Conservation (phyloP, 2,113 vertebrate genomes). For the Sardina pilchardus region DNA sequence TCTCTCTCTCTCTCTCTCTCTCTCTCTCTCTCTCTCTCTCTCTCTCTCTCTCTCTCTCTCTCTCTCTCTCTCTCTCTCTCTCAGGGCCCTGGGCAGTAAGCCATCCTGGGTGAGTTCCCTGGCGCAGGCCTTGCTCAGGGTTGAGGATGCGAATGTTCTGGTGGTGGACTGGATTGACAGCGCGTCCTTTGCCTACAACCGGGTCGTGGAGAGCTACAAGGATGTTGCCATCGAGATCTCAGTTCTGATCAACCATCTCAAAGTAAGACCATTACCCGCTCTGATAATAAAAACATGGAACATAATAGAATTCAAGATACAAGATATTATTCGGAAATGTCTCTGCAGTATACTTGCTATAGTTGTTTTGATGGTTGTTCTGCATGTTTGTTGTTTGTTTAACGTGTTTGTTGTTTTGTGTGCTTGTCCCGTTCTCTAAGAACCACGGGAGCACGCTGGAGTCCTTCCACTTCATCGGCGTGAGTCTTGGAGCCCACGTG, state of each 20-base stretch:
- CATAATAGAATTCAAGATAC: not conserved
- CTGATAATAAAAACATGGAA: not conserved
- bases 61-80: slow-evolving; percentile 35
- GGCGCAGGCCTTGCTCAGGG: slow-evolving; percentile 70
- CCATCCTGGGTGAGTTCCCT: slow-evolving; percentile 85
- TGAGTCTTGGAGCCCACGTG: slow-evolving; percentile 90
- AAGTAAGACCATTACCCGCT: slow-evolving; percentile 49
- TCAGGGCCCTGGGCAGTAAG: slow-evolving; percentile 82
- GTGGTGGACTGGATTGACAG: slow-evolving; percentile 88
- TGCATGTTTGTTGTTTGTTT: not conserved
- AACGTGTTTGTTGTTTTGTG: not conserved
- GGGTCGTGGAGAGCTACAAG: slow-evolving; percentile 84
- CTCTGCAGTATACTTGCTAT: not conserved
- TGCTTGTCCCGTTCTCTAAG: slow-evolving; percentile 59
- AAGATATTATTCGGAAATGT: not conserved
- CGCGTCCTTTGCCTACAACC: slow-evolving; percentile 81
- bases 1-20: too few species aligned
- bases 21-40: too few species aligned
- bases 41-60: not conserved
- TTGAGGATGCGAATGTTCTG: slow-evolving; percentile 78
- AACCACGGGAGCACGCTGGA: slow-evolving; percentile 73
- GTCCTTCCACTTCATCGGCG: slow-evolving; percentile 89
- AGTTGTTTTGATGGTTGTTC: not conserved
- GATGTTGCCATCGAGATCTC: slow-evolving; percentile 81
- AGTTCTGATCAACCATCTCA: slow-evolving; percentile 79